Percentiles rank a stretch among this genome's conserved stretches.
phyloP scores from a whole-genome alignment of 2,797 vertebrate species.

The Tenualosa ilisha region DNA sequence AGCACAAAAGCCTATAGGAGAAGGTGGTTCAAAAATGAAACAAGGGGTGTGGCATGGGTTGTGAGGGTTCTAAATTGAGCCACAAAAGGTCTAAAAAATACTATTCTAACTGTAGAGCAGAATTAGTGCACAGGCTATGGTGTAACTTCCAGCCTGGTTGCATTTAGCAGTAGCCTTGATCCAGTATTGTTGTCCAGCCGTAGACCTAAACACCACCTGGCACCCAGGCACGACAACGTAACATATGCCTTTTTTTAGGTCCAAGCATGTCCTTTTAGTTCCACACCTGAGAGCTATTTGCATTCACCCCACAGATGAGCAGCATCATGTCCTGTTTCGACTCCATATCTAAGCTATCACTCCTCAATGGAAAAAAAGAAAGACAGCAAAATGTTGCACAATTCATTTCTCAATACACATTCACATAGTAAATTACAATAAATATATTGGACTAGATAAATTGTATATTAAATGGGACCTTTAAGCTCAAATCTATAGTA shows the following conservation, averaged over 20 bases:
- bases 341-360: neutral
- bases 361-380: neutral
- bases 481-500: no score
- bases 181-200: neutral
- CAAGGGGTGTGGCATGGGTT: no score
- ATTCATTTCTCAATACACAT: neutral
- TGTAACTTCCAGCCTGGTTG: neutral
- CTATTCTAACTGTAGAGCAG: neutral
- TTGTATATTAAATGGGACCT: no score
- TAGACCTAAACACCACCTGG: neutral
- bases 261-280: neutral
- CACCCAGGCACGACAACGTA: neutral
- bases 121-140: neutral
- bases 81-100: no score
- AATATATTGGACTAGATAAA: no score
- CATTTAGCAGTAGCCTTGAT: neutral
- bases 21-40: no score
- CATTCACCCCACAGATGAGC: neutral
- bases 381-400: neutral
- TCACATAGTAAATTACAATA: no score
- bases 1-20: no score
- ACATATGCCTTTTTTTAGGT: neutral
- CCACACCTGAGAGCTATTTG: neutral
- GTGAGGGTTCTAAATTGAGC: no score
- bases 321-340: neutral